Conservation (phyloP, 2,797 vertebrate species). For the Bufotes viridis region DNA sequence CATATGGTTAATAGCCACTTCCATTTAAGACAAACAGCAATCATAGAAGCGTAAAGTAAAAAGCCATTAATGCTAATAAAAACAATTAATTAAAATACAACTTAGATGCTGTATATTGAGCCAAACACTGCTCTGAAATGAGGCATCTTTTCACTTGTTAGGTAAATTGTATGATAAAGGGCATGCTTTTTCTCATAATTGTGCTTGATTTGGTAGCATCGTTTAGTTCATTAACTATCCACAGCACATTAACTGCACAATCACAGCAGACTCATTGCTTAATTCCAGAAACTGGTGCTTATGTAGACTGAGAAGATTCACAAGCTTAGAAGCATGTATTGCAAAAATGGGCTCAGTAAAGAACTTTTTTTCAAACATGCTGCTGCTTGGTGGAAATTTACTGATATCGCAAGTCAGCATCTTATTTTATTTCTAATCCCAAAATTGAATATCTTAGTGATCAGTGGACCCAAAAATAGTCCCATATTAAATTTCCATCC, state of each 20-base stretch:
- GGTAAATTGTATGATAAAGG: constrained; percentile 2
- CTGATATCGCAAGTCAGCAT: background rate
- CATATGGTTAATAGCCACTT: background rate
- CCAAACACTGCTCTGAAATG: background rate
- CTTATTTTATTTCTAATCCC: background rate
- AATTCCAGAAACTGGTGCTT: background rate
- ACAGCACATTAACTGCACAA: constrained; percentile 40
- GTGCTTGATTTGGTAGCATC: constrained; percentile 3
- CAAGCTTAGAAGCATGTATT: background rate
- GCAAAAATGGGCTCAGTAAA: background rate
- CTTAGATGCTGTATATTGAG: background rate
- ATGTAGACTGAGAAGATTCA: background rate
- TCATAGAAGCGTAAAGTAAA: constrained; percentile 3
- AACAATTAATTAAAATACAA: background rate
- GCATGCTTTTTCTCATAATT: background rate
- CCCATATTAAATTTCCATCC: background rate
- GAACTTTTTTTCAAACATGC: background rate
- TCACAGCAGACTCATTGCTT: constrained; percentile 11
- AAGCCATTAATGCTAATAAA: constrained; percentile 17
- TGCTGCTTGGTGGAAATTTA: no score
- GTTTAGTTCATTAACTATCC: constrained; percentile 35
- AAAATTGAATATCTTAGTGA: background rate
- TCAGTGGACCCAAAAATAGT: background rate
- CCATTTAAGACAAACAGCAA: background rate
- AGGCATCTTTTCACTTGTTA: background rate